Percentiles rank a stretch among this genome's conserved stretches.
phyloP scores from a whole-genome alignment of 2,113 vertebrate species.

The Parus major region DNA sequence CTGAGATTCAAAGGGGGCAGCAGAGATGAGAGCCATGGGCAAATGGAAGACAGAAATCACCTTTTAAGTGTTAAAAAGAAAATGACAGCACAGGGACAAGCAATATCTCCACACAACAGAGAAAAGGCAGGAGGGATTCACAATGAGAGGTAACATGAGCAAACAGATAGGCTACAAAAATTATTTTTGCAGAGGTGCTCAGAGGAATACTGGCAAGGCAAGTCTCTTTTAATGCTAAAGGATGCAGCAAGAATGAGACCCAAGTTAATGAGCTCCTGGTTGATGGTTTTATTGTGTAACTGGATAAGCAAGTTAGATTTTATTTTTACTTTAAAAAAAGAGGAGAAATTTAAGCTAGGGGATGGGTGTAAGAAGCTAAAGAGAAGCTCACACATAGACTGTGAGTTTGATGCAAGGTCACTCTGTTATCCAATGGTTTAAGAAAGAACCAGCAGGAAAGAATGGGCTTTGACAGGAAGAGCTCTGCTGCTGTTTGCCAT shows the following conservation, averaged over 20 bases:
- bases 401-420: not conserved
- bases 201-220: not conserved
- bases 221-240: not conserved
- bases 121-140: not conserved
- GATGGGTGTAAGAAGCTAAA: not conserved
- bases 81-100: not conserved
- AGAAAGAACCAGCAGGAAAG: not conserved
- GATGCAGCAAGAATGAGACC: not conserved
- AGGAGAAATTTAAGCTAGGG: not conserved
- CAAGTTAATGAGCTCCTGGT: not conserved
- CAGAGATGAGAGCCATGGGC: not conserved
- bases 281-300: not conserved
- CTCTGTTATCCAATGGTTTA: not conserved
- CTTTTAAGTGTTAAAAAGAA: not conserved
- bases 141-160: not conserved
- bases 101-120: not conserved
- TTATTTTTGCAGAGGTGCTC: not conserved
- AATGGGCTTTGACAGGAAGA: not conserved
- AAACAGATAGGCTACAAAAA: not conserved
- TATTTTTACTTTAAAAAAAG: not conserved
- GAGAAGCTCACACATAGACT: not conserved
- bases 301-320: not conserved
- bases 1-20: not conserved
- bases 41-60: not conserved
- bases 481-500: not conserved